Conservation (phyloP, 2,888 invertebrate species). For the Temnothorax rugatulus region DNA sequence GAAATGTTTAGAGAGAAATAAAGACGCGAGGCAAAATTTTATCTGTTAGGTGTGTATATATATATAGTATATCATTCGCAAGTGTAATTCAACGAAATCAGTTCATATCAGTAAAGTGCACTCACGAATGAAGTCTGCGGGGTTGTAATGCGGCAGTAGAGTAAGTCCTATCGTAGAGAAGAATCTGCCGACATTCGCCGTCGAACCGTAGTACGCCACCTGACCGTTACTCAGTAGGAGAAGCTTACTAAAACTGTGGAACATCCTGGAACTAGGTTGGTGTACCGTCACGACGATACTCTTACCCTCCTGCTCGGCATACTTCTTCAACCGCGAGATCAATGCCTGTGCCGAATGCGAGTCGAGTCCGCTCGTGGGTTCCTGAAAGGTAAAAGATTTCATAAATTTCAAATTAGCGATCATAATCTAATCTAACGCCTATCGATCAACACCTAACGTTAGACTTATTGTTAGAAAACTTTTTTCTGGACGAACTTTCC, state of each 20-base stretch:
- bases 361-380: conserved; percentile 94
- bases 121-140: conserved; percentile 94
- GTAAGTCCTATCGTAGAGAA: conserved; percentile 91
- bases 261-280: conserved; percentile 94
- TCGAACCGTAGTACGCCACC: conserved; percentile 92
- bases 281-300: conserved; percentile 93
- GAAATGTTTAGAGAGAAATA: not conserved
- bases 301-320: conserved; percentile 92
- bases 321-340: conserved; percentile 91
- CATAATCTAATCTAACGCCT: too few species aligned
- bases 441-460: not conserved
- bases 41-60: not conserved
- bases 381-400: conserved; percentile 86
- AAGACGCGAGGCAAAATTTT: not conserved
- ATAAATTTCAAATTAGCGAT: conserved; percentile 3
- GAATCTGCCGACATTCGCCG: conserved; percentile 90
- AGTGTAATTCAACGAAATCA: not conserved
- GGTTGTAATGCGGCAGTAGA: conserved; percentile 93
- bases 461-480: not conserved
- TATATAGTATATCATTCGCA: not conserved
- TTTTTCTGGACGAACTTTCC: not conserved
- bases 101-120: conserved; percentile 66
- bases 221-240: conserved; percentile 91
- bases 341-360: conserved; percentile 92
- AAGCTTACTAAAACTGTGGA: conserved; percentile 93